phyloP scores from a whole-genome alignment of 2,113 vertebrate genomes.

The Rhagologus leucostigma region DNA sequence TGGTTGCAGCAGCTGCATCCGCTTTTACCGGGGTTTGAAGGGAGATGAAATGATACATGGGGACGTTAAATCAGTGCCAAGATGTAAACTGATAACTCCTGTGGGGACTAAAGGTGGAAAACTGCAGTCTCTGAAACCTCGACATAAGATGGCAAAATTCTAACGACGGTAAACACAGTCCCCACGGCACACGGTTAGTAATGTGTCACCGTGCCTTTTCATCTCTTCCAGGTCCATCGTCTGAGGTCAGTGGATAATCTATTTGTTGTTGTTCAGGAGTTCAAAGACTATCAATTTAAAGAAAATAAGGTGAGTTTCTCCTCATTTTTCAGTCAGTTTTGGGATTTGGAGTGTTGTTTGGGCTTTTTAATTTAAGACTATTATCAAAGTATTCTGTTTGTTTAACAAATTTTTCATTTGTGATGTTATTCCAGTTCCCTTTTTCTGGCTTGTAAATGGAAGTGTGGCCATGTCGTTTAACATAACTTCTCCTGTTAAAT shows the following conservation, averaged over 20 bases:
- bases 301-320: slow-evolving; percentile 82
- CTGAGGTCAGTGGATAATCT: slow-evolving; percentile 93
- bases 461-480: accelerated
- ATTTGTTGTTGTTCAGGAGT: slow-evolving; percentile 91
- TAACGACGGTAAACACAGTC: accelerated
- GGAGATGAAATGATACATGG: accelerated
- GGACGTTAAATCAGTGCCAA: accelerated
- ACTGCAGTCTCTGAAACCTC: accelerated
- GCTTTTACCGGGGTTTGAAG: background rate
- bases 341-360: background rate
- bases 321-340: accelerated
- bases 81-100: accelerated
- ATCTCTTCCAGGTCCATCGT: slow-evolving; percentile 80
- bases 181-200: background rate
- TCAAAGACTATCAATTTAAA: slow-evolving; percentile 87
- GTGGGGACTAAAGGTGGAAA: accelerated
- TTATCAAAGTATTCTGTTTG: background rate
- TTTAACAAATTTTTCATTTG: background rate
- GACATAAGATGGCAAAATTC: no score
- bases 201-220: background rate
- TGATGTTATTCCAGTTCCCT: background rate
- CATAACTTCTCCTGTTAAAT: background rate
- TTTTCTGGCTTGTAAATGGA: background rate
- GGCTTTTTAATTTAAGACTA: background rate
- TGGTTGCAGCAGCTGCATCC: background rate